Percentiles rank a stretch among this genome's conserved stretches.
phyloP scores from a whole-genome alignment of 2,888 invertebrate species.

The Dryocosmus kuriphilus region DNA sequence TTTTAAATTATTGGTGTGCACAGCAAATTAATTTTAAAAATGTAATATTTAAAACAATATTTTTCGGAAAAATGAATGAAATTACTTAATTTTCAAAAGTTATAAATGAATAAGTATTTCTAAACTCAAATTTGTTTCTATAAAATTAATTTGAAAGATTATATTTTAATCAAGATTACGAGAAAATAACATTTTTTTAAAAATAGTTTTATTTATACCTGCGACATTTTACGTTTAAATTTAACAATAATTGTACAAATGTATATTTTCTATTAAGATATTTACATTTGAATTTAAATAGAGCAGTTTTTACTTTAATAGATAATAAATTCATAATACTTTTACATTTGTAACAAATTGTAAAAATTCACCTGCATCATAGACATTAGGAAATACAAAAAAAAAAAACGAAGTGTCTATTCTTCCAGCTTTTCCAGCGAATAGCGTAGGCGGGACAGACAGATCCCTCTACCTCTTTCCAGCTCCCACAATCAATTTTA shows the following conservation, averaged over 20 bases:
- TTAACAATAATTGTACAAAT: not conserved
- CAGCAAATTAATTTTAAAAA: too few species aligned
- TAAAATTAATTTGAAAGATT: too few species aligned
- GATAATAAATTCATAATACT: not conserved
- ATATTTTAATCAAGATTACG: too few species aligned
- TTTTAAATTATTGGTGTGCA: not conserved
- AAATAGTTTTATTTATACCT: not conserved
- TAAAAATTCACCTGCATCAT: not conserved
- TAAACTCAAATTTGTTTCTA: too few species aligned
- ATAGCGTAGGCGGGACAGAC: too few species aligned
- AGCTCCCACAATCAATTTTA: too few species aligned
- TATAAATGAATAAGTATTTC: too few species aligned
- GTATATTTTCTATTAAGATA: slow-evolving; percentile 25
- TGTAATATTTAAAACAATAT: not conserved
- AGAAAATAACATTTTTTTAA: not conserved
- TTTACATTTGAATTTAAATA: slow-evolving; percentile 2
- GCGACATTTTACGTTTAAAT: not conserved
- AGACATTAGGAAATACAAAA: too few species aligned
- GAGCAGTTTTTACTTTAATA: not conserved
- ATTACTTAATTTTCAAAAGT: too few species aligned
- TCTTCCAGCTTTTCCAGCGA: too few species aligned
- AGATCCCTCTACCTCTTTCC: too few species aligned
- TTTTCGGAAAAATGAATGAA: not conserved
- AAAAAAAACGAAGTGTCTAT: too few species aligned
- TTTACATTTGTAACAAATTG: not conserved